Evolutionary conservation across 2,888 invertebrate genomes (phyloP).

Genomic region (Stegophylla sp.): DNA sequence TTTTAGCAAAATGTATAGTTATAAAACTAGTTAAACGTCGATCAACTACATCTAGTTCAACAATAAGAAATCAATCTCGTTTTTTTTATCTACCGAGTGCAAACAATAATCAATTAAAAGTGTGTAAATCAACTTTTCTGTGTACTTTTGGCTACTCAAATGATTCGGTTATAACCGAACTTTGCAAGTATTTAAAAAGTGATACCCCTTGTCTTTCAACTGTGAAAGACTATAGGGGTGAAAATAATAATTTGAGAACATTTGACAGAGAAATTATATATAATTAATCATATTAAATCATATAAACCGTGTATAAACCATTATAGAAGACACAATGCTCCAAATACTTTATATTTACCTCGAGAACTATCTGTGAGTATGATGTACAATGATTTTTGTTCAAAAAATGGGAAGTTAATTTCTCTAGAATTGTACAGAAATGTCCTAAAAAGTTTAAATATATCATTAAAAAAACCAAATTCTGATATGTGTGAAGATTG

Average conservation of each 20-base stretch:
- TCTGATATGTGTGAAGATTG: slow-evolving; percentile 3
- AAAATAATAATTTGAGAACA: slow-evolving; percentile 11
- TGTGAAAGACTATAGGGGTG: neutral
- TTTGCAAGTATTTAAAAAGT: slow-evolving; percentile 10
- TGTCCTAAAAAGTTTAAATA: neutral
- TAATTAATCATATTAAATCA: slow-evolving; percentile 5
- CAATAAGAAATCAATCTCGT: neutral
- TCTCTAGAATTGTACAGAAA: neutral
- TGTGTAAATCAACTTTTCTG: slow-evolving; percentile 9
- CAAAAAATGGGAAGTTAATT: neutral
- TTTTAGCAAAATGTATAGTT: slow-evolving; percentile 7
- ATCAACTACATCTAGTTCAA: neutral
- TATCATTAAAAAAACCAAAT: neutral
- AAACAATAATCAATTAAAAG: neutral
- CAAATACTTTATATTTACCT: slow-evolving; percentile 16
- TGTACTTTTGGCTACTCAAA: slow-evolving; percentile 2
- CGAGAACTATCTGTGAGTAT: neutral
- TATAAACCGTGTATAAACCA: neutral
- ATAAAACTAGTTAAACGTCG: slow-evolving; percentile 13
- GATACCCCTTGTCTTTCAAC: neutral
- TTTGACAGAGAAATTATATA: slow-evolving; percentile 10
- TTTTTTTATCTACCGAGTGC: neutral
- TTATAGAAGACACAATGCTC: slow-evolving; percentile 9
- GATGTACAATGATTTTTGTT: neutral
- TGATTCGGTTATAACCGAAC: neutral